Percentiles rank a stretch among this genome's conserved stretches.
Evolutionary conservation across 2,797 vertebrate genomes (phyloP).

Genomic region (Cyprinella venusta): DNA sequence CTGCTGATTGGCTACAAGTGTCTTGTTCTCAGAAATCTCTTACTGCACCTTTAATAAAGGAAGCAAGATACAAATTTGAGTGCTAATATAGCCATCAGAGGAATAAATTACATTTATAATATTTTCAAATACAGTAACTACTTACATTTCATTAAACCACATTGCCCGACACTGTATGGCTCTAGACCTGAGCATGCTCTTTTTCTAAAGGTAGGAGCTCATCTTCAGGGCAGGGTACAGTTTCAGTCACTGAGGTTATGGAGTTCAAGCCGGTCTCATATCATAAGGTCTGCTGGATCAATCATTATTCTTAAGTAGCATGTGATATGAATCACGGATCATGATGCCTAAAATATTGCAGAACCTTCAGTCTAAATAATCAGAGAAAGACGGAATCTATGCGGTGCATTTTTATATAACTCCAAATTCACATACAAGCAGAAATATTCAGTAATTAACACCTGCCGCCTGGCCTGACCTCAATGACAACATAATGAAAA

Average conservation of each 20-base stretch:
- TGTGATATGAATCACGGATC: neutral
- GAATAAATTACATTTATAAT: neutral
- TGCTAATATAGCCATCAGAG: neutral
- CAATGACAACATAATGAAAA: neutral
- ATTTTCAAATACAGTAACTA: neutral
- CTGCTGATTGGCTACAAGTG: too few species aligned
- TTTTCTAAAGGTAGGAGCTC: constrained; percentile 4
- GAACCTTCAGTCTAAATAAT: neutral
- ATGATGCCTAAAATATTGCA: neutral
- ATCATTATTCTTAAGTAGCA: constrained; percentile 24
- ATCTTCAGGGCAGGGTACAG: neutral
- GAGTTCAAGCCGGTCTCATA: constrained; percentile 23
- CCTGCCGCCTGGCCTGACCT: neutral
- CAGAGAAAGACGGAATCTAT: neutral
- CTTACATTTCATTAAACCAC: neutral
- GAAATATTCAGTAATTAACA: neutral
- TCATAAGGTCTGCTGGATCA: constrained; percentile 30
- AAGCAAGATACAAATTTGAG: neutral
- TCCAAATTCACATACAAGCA: neutral
- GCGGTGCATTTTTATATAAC: neutral
- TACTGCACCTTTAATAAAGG: neutral
- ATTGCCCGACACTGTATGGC: neutral
- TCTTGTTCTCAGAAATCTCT: too few species aligned
- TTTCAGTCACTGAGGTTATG: constrained; percentile 35
- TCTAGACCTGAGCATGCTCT: neutral